phyloP scores from a whole-genome alignment of 2,797 vertebrate species.

The Bovichtus variegatus region DNA sequence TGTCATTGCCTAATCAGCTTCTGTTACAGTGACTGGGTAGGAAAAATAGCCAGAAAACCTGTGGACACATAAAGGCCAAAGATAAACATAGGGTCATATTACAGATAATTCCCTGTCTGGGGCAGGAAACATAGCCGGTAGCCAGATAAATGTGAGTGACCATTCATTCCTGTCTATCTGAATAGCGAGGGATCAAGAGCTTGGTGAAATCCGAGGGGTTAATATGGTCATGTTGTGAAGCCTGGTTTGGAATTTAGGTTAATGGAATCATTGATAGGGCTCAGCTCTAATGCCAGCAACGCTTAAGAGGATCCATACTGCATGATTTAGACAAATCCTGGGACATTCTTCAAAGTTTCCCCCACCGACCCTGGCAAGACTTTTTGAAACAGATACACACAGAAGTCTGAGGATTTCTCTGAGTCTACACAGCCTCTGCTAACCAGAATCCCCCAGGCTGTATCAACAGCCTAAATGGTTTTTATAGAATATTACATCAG shows the following conservation, averaged over 20 bases:
- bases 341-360: constrained; percentile 75
- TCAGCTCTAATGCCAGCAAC: constrained; percentile 73
- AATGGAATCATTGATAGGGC: constrained; percentile 80
- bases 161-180: constrained; percentile 56
- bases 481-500: constrained; percentile 71
- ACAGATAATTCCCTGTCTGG: constrained; percentile 62
- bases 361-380: constrained; percentile 62
- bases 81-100: constrained; percentile 68
- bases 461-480: constrained; percentile 58
- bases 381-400: constrained; percentile 57
- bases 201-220: constrained; percentile 74
- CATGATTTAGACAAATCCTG: constrained; percentile 80
- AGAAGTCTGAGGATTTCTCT: constrained; percentile 50
- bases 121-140: constrained; percentile 45
- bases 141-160: constrained; percentile 59
- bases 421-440: constrained; percentile 51
- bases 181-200: constrained; percentile 73
- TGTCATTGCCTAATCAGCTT: constrained; percentile 40
- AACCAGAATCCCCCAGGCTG: constrained; percentile 57
- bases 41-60: constrained; percentile 40
- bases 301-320: constrained; percentile 77
- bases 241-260: constrained; percentile 78
- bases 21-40: constrained; percentile 7
- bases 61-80: constrained; percentile 46
- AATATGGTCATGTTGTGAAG: constrained; percentile 76